These are phyloP conservation scores for Riparia riparia DNA, from an alignment of 2,113 vertebrate genomes.

Conservation along the genomic window DNA sequence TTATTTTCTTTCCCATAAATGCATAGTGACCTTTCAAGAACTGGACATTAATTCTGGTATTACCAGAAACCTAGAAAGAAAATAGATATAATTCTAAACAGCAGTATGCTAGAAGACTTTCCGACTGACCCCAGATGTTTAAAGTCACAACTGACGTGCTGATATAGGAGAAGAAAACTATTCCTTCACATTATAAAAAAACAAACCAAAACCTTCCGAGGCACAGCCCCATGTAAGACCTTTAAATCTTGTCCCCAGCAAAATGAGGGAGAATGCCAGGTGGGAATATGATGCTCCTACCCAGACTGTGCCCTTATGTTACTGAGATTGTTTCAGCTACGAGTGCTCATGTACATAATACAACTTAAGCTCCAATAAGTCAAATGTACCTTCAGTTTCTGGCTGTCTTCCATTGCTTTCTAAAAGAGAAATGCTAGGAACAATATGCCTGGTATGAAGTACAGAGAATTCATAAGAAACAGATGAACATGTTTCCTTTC, in stretches of 20 bases:
- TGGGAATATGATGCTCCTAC: background rate
- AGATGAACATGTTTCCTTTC: background rate
- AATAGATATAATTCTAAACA: background rate
- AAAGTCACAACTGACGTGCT: background rate
- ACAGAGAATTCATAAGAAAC: slow-evolving; percentile 23
- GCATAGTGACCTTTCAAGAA: background rate
- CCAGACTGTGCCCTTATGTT: background rate
- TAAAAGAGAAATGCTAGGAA: background rate
- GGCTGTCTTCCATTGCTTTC: background rate
- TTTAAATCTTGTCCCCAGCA: slow-evolving; percentile 3
- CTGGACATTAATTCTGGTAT: background rate
- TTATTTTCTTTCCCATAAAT: slow-evolving; percentile 5
- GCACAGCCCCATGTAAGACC: background rate
- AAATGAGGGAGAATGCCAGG: background rate
- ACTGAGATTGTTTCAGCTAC: background rate
- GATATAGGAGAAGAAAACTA: background rate
- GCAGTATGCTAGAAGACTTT: background rate
- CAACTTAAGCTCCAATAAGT: background rate
- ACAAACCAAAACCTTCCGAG: background rate
- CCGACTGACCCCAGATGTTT: background rate
- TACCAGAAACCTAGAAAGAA: background rate
- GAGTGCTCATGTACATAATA: background rate
- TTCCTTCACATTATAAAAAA: background rate
- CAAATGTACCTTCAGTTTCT: background rate
- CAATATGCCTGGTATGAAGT: background rate